Evolutionary conservation across 2,113 vertebrate species (phyloP).

Genomic region (Etheostoma spectabile): DNA sequence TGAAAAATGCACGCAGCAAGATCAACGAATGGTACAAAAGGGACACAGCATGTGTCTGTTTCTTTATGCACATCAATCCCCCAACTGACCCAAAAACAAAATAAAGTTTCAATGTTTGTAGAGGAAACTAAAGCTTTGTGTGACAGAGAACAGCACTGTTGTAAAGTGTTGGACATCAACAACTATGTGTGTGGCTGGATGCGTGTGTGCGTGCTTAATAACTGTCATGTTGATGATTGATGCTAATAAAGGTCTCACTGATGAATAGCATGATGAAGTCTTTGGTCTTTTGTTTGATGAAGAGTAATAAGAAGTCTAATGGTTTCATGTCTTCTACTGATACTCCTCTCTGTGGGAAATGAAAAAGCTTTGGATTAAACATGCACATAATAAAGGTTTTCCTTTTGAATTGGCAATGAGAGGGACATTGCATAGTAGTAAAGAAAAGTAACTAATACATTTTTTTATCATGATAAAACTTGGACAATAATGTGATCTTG

Average conservation of each 20-base stretch:
- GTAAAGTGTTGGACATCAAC: no score
- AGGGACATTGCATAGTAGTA: no score
- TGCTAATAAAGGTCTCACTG: not conserved
- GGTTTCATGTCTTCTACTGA: not conserved
- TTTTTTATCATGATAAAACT: not conserved
- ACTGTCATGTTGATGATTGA: slow-evolving; percentile 16
- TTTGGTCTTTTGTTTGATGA: not conserved
- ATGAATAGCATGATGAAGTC: not conserved
- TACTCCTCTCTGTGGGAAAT: not conserved
- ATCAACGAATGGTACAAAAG: not conserved
- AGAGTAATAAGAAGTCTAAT: not conserved
- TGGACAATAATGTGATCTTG: no score
- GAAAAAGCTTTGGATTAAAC: not conserved
- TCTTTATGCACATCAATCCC: not conserved
- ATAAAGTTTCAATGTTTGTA: no score
- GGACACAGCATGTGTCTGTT: not conserved
- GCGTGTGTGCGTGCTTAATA: not conserved
- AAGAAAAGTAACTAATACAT: not conserved
- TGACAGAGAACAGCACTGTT: no score
- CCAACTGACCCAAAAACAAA: not conserved
- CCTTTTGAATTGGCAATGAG: not conserved
- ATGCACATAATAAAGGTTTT: not conserved
- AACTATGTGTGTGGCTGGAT: no score
- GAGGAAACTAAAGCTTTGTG: no score
- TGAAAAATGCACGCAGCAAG: slow-evolving; percentile 33